phyloP scores from a whole-genome alignment of 1,140 invertebrate genomes.

The Amyelois transitella region DNA sequence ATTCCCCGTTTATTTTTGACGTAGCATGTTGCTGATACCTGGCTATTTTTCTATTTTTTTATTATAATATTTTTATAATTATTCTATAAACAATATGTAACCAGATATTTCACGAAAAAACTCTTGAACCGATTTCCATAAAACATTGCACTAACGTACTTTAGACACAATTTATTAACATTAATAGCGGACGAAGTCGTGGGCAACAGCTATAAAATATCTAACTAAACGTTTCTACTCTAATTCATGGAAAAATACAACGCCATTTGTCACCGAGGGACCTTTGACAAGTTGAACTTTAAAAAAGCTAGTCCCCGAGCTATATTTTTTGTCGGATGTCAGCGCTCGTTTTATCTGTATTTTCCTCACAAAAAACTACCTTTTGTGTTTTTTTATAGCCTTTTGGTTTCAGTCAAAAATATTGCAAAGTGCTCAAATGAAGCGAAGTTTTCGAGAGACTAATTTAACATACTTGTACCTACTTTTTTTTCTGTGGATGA shows the following conservation, averaged over 20 bases:
- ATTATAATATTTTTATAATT: too few species aligned
- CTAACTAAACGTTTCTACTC: neutral
- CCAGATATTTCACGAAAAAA: too few species aligned
- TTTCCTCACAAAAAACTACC: neutral
- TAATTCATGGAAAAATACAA: neutral
- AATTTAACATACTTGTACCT: neutral
- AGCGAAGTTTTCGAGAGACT: neutral
- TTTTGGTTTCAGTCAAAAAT: neutral
- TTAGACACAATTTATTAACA: too few species aligned
- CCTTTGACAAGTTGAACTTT: neutral
- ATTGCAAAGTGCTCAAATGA: neutral
- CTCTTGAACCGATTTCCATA: too few species aligned
- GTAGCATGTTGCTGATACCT: too few species aligned
- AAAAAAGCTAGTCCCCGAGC: neutral
- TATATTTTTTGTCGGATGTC: neutral
- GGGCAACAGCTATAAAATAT: too few species aligned
- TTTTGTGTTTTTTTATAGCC: slow-evolving; percentile 2
- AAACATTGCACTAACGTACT: too few species aligned
- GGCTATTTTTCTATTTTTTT: too few species aligned
- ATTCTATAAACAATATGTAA: too few species aligned
- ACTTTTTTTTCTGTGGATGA: neutral
- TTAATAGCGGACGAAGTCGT: too few species aligned
- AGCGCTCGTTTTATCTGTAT: neutral
- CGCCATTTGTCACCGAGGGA: neutral
- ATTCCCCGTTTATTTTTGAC: too few species aligned